Base-by-base conservation (phyloP, 2,888 invertebrate species). In the Melangyna quadrimaculata region DNA sequence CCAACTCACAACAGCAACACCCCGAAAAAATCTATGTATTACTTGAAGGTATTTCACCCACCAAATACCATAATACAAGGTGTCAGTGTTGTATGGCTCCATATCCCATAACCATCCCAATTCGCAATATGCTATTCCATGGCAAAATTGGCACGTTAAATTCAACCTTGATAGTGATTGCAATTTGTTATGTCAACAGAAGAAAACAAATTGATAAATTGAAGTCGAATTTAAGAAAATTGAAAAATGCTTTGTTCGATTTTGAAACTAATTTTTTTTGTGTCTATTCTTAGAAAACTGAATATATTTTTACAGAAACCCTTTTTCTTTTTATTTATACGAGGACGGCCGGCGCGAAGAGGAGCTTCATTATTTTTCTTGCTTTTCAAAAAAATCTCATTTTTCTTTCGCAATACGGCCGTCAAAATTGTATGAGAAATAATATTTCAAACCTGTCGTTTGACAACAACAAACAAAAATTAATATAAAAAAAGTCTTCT, bases 361-460 rank as follows among this genome's bases (percentile, higher is more conserved):
- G 27, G 6, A 27, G 37, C 43, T 65, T 48, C 35, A 65, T 29
- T 65, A 65, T 65, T 65, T 43, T 45, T 29, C 45, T 19, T 65
- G 29, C 2, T 10, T 63, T 65, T 14, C 1, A 8, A 10, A 51
- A 24, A 51, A 14, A 48, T 19, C 22, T 24, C 19, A 37, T 40
- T 40, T 74, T 35, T 63, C 53, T 59, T 73, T 45, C 53, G n/a
- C 9, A 57, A 37, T 65, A 63, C 1, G 19, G 45, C 70, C 74
- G 70, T 84, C 79, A 79, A 79, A 59, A 53, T 71, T 84, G 61
- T 65, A 43, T 59, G 65, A 40, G 40, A 65, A 73, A 71, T 67
- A 84, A 84, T 84, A 84, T 84, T 75, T 84, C 83, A 84, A 71
- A 79, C 43, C 43, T 79, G 79, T 84, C 69, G 53, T 48, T 55